Conservation (phyloP, 1,140 invertebrate species). For the Gryon sp. region DNA sequence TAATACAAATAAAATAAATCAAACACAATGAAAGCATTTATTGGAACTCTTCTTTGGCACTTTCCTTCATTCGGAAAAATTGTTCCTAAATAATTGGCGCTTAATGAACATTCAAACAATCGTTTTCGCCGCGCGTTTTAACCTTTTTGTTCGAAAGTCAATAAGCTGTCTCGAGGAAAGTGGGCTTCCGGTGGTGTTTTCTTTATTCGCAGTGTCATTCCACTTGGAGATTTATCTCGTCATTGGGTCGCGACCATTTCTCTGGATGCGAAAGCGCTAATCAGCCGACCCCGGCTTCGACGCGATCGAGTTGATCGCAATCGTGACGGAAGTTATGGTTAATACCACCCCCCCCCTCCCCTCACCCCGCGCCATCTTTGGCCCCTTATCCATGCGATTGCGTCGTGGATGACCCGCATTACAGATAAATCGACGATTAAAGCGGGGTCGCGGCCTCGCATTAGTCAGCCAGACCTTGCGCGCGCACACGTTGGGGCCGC, state of each 20-base stretch:
- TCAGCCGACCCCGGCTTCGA: conserved; percentile 44
- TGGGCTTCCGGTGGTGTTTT: conserved; percentile 39
- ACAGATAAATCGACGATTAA: conserved; percentile 71
- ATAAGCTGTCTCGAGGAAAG: conserved; percentile 38
- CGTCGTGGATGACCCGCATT: conserved; percentile 42
- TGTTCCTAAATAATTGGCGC: too few relatives aligned
- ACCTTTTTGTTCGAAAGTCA: conserved; percentile 31
- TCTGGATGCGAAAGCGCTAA: conserved; percentile 63
- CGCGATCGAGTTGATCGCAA: conserved; percentile 56
- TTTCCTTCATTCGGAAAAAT: too few relatives aligned
- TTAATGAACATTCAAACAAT: too few relatives aligned
- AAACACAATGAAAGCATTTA: too few relatives aligned
- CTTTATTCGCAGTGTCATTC: conserved; percentile 46
- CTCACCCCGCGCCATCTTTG: too few relatives aligned
- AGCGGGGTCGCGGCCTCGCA: conserved; percentile 64
- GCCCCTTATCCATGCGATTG: too few relatives aligned
- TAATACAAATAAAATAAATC: too few relatives aligned
- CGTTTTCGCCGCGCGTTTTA: too few relatives aligned
- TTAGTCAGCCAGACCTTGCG: conserved; percentile 62
- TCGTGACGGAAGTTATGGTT: conserved; percentile 63
- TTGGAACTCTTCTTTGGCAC: too few relatives aligned
- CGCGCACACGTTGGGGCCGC: conserved; percentile 43
- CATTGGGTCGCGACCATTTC: conserved; percentile 46
- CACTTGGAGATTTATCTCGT: conserved; percentile 41
- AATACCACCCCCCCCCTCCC: too few relatives aligned